Evolutionary conservation across 2,888 invertebrate species (phyloP), one percentile per base, ranked within the genome.

Genomic region (Punctoribates punctum): DNA sequence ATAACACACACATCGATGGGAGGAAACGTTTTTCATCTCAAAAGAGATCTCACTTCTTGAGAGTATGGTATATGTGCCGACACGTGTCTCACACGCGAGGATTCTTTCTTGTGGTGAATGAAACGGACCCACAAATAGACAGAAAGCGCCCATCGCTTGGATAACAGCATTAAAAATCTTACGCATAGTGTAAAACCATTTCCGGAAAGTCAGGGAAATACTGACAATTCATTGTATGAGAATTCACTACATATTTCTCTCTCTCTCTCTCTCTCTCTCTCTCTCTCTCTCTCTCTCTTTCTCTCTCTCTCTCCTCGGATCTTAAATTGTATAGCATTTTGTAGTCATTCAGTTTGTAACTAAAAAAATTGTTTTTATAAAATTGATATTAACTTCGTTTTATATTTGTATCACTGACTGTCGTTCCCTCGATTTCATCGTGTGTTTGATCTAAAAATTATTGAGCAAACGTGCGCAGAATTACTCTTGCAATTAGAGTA

Each of bases 371-470:
- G 34, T 34, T 34, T 46, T 3, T 48, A 48, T 42, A 9, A 5
- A 42, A 13, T 11, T 42, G 11, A 42, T 13, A 42, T 42, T 11
- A 1, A 9, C 42, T 5, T 9, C 13, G 42, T 8, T 42, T 42
- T 42, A 42, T 42, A 42, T 42, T 13, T 42, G 23, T 25, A 2
- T 6, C 25, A 0, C 25, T 57, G 23, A 25, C 57, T 57, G 20
- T 57, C 23, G 6, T 23, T 57, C 57, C 23, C 57, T 62, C 62
- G 8, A 42, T 62, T 62, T 70, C 46, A 70, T 70, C 46, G 23
- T 70, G 70, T 70, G 70, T 70, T 70, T 70, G 70, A 70, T 70
- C 70, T 42, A 11, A 70, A 70, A 70, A 42, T 62, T 62, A 62
- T 34, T 17, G 34, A 15, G 15, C 11, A 62, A 29, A 62, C 62